Base-by-base conservation (phyloP, 2,888 invertebrate genomes). In the Drepana falcataria region DNA sequence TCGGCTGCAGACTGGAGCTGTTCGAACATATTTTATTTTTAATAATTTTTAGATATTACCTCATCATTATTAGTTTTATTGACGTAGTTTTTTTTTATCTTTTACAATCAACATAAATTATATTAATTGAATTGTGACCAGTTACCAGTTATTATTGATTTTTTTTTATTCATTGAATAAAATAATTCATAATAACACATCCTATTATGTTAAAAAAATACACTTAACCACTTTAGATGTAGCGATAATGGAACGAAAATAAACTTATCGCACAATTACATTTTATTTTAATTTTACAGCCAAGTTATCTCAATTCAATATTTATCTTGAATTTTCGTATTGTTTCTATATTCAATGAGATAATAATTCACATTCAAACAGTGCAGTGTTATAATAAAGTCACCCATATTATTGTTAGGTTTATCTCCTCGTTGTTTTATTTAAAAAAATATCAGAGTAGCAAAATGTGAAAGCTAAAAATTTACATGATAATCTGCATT, bases 281-380 rank as follows among this genome's bases (percentile, higher is more conserved):
- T 69, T 65, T 63, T 68, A 63, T 75, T 73, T 79, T 79, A 79
- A 77, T 81, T 79, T 83, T 77, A 78, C 68, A 70, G 66, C 71
- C 66, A 71, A 80, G 76, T 84, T 88, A 87, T 87, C 87, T 70
- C 59, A 68, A 73, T 71, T 73, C 68, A 77, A 75, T 79, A 85
- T 82, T 87, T 88, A 87, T 88, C 87, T 79, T 75, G 70, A 71
- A 81, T 79, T 82, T 83, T 71, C 73, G 68, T 77, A 73, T 71
- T 79, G 79, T 83, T 83, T 79, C 78, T 73, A 69, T 70, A 73
- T 75, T 75, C 66, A 64, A 73, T 69, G 71, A 73, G 74, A 77
- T 78, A 73, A 69, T 73, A 74, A 73, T 67, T 67, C 21, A 21
- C 21, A 65, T 66, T 61, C 65, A 66, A 67, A 60, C 49, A 58